These are phyloP conservation scores for Delphinus delphis DNA, from an alignment of 2,113 vertebrate species.

Conservation along the genomic window DNA sequence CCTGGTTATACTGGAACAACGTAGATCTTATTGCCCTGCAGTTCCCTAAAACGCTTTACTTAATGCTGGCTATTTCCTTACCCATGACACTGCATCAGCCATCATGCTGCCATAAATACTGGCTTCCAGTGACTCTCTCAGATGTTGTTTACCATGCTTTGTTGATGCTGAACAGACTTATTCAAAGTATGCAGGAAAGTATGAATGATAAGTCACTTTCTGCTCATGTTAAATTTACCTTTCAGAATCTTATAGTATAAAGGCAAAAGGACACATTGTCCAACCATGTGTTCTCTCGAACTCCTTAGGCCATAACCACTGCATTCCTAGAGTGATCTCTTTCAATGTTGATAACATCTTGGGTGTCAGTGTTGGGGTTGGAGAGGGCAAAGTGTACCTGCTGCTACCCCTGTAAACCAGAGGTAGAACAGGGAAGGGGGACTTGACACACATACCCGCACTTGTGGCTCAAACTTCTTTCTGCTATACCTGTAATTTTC, in stretches of 20 bases:
- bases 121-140: not conserved
- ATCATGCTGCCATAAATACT: not conserved
- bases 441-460: not conserved
- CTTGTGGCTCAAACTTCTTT: not conserved
- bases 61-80: conserved; percentile 17
- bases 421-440: not conserved
- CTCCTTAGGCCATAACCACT: not conserved
- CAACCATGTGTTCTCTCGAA: not conserved
- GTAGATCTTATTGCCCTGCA: not conserved
- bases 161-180: conserved; percentile 26
- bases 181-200: not conserved
- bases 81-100: not conserved
- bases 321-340: not conserved
- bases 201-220: conserved; percentile 43
- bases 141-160: not conserved
- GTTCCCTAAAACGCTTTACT: not conserved
- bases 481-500: not conserved
- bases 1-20: not conserved
- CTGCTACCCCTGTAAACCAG: not conserved
- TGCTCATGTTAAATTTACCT: conserved; percentile 27
- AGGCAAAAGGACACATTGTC: not conserved
- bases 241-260: conserved; percentile 2
- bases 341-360: not conserved
- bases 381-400: not conserved
- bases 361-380: not conserved